Conservation (phyloP, 2,797 vertebrate genomes). For the Peromyscus attwateri region DNA sequence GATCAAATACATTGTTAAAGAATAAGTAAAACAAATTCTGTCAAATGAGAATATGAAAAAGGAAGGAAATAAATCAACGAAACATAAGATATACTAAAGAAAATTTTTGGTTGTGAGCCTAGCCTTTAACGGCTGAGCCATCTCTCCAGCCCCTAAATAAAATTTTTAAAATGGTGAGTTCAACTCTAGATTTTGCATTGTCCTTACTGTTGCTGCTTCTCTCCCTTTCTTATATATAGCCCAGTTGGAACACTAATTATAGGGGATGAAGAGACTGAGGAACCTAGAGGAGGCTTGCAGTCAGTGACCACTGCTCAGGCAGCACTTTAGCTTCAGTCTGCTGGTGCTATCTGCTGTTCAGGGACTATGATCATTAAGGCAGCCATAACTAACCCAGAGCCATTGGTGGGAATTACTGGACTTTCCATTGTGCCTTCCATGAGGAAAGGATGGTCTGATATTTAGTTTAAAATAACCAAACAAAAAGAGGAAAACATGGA, state of each 20-base stretch:
- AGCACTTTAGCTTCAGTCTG: not conserved
- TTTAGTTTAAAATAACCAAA: not conserved
- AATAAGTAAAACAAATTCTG: not conserved
- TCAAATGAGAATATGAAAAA: not conserved
- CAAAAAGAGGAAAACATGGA: constrained; percentile 2
- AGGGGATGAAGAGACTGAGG: not conserved
- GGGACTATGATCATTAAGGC: not conserved
- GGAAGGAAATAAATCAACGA: not conserved
- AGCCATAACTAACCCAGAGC: not conserved
- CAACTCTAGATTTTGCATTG: not conserved
- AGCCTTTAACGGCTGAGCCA: too few relatives aligned
- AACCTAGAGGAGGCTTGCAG: not conserved
- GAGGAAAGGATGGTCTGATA: not conserved
- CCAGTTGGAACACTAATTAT: not conserved
- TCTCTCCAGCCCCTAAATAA: not conserved
- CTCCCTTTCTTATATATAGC: not conserved
- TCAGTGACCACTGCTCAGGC: not conserved
- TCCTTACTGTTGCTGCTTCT: constrained; percentile 22
- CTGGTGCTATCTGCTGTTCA: not conserved
- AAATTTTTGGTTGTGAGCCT: not conserved
- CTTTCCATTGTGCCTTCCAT: not conserved
- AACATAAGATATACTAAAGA: not conserved
- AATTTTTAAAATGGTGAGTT: not conserved
- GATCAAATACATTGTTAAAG: not conserved
- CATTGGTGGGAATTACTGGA: not conserved